phyloP scores from a whole-genome alignment of 2,113 vertebrate species.

The Climacteris rufus region DNA sequence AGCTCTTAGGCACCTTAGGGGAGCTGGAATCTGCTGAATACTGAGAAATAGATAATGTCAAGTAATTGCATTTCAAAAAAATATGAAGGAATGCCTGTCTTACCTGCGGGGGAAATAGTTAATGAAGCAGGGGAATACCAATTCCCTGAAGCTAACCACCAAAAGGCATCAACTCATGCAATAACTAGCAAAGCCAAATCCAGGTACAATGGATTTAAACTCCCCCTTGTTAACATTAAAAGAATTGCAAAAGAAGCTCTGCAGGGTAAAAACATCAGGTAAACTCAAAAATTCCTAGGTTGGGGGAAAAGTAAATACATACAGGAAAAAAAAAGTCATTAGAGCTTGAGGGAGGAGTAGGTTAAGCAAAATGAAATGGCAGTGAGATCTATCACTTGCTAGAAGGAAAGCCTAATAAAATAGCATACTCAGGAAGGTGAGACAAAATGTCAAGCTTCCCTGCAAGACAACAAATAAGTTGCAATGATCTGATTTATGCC shows the following conservation, averaged over 20 bases:
- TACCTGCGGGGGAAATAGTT: slow-evolving; percentile 44
- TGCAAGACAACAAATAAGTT: slow-evolving; percentile 34
- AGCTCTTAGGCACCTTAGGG: slow-evolving; percentile 5
- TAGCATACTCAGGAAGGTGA: background rate
- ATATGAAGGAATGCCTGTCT: background rate
- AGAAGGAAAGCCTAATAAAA: slow-evolving; percentile 12
- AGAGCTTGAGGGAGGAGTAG: background rate
- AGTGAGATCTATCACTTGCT: background rate
- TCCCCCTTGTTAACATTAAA: slow-evolving; percentile 17
- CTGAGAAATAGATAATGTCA: background rate
- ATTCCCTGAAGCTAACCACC: slow-evolving; percentile 34
- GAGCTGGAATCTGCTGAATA: slow-evolving; percentile 47
- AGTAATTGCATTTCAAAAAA: slow-evolving; percentile 54
- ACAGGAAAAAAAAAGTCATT: background rate
- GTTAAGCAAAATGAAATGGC: background rate
- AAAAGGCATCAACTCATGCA: slow-evolving; percentile 33
- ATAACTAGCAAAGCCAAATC: slow-evolving; percentile 10
- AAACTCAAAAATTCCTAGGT: background rate
- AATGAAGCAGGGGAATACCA: slow-evolving; percentile 41
- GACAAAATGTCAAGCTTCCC: slow-evolving; percentile 23
- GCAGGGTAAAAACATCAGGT: background rate
- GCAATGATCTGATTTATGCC: slow-evolving; percentile 28
- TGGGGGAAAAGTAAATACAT: background rate
- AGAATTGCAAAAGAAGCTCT: background rate
- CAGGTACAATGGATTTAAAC: slow-evolving; percentile 29